Conservation (phyloP, 1,140 invertebrate species). For the Hyles euphorbiae region DNA sequence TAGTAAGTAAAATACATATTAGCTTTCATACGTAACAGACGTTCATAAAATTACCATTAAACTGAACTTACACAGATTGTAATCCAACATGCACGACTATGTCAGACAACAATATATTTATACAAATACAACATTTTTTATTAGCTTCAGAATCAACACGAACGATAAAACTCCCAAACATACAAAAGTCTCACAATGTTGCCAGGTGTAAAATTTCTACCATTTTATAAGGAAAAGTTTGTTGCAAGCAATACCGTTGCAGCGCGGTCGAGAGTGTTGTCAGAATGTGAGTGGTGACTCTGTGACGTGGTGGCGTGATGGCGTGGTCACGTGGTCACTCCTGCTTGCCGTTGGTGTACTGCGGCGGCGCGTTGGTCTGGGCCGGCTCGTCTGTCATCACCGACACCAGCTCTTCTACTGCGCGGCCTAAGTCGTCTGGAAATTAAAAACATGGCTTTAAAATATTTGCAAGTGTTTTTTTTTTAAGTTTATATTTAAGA, state of each 20-base stretch:
- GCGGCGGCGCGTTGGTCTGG: slow-evolving; percentile 25
- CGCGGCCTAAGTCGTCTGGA: slow-evolving; percentile 87
- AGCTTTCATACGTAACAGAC: too few species aligned
- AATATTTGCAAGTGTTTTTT: neutral
- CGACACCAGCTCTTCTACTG: slow-evolving; percentile 89
- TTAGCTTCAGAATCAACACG: too few species aligned
- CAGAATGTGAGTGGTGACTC: slow-evolving; percentile 28
- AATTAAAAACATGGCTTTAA: slow-evolving; percentile 18
- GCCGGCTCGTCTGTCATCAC: slow-evolving; percentile 87
- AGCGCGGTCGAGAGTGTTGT: slow-evolving; percentile 46
- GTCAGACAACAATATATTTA: too few species aligned
- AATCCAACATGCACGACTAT: too few species aligned
- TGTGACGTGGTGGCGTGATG: neutral
- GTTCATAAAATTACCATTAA: too few species aligned
- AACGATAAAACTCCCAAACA: too few species aligned
- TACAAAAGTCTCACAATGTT: too few species aligned
- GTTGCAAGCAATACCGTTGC: slow-evolving; percentile 28
- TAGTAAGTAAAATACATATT: too few species aligned
- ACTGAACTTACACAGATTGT: too few species aligned
- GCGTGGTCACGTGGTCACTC: slow-evolving; percentile 22
- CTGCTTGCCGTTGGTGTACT: slow-evolving; percentile 38
- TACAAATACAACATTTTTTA: too few species aligned
- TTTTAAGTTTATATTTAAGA: too few species aligned
- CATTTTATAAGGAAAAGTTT: neutral
- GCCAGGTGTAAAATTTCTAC: neutral